A percentile compares a stretch with the other conserved stretches of the same genome.
phyloP scores from a whole-genome alignment of 2,113 vertebrate genomes.

The Nannospalax galili region DNA sequence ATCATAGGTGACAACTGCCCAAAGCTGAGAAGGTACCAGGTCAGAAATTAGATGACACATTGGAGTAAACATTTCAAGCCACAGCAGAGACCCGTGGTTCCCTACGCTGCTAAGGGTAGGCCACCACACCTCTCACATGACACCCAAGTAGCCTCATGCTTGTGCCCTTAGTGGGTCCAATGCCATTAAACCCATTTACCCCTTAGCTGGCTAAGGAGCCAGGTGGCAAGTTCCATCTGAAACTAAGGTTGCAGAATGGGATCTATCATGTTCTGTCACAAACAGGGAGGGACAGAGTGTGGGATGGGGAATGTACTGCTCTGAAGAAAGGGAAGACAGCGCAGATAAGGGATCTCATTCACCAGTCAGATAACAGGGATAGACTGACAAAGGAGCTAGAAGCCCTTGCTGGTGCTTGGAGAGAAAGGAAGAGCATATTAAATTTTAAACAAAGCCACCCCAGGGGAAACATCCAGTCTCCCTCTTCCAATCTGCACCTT shows the following conservation, averaged over 20 bases:
- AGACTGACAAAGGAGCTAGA: background rate
- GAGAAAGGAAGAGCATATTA: conserved; percentile 46
- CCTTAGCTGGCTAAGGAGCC: background rate
- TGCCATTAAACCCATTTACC: background rate
- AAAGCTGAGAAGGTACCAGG: background rate
- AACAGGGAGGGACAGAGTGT: rapidly evolving
- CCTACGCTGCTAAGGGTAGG: background rate
- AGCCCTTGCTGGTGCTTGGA: background rate
- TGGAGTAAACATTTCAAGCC: background rate
- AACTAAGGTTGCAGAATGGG: background rate
- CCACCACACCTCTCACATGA: background rate
- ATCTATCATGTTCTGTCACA: background rate
- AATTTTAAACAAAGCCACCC: conserved; percentile 60
- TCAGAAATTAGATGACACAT: background rate
- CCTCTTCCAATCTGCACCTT: background rate
- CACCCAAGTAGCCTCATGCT: background rate
- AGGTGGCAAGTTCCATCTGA: background rate
- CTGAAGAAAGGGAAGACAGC: rapidly evolving
- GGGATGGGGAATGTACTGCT: rapidly evolving
- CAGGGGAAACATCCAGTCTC: background rate
- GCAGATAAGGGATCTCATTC: conserved; percentile 7
- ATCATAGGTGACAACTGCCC: background rate
- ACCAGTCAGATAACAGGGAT: background rate
- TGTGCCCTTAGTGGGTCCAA: background rate
- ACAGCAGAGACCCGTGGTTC: background rate